These are phyloP conservation scores for Camponotus floridanus DNA, from an alignment of 1,140 invertebrate species.

Conservation along the genomic window DNA sequence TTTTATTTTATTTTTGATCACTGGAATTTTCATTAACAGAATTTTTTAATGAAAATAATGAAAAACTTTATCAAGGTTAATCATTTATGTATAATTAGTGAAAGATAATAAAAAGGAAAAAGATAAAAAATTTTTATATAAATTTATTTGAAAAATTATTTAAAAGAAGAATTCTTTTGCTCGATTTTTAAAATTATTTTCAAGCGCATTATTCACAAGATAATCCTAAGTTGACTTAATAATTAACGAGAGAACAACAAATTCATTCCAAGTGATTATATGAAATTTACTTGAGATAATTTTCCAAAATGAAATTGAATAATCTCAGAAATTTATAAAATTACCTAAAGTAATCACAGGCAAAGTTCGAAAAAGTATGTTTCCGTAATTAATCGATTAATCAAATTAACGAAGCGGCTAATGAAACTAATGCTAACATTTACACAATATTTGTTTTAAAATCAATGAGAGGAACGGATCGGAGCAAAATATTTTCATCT, in stretches of 20 bases:
- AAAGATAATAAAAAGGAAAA: no score
- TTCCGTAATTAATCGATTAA: conserved; percentile 31
- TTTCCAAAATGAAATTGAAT: conserved; percentile 4
- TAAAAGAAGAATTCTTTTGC: no score
- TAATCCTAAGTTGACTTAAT: not conserved
- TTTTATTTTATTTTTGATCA: not conserved
- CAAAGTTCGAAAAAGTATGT: not conserved
- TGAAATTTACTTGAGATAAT: not conserved
- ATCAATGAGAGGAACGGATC: not conserved
- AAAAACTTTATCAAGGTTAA: not conserved
- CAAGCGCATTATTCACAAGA: no score
- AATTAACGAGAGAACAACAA: not conserved
- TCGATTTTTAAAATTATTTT: no score
- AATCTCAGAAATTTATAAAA: conserved; percentile 12
- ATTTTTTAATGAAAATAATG: not conserved
- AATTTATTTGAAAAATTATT: not conserved
- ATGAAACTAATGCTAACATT: not conserved
- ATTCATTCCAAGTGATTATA: not conserved
- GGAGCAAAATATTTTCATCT: conserved; percentile 17
- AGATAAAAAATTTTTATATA: not conserved
- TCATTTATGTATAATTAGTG: not conserved
- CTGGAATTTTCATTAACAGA: not conserved
- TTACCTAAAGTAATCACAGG: not conserved
- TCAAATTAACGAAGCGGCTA: not conserved
- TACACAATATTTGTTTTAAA: conserved; percentile 27